Evolutionary conservation across 1,140 invertebrate species (phyloP).

Genomic region (Drosophila nasuta): DNA sequence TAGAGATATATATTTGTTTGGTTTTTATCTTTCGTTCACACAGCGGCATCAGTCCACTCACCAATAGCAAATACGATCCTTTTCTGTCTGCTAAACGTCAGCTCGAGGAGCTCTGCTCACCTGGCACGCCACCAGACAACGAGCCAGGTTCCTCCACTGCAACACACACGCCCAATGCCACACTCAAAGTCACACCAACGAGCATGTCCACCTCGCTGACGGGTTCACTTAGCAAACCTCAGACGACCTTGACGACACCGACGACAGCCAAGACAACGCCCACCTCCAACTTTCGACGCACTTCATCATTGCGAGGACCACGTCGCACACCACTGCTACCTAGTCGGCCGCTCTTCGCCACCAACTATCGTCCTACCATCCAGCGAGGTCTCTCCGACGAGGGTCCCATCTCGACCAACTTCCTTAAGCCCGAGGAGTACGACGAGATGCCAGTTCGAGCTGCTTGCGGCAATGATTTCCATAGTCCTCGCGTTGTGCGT

Average conservation of each 20-base stretch:
- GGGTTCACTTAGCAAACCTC: constrained; percentile 55
- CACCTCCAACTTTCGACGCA: constrained; percentile 75
- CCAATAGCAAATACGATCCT: constrained; percentile 87
- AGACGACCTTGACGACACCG: constrained; percentile 19
- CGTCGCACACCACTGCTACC: constrained; percentile 71
- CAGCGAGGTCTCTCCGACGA: constrained; percentile 84
- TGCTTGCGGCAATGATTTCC: constrained; percentile 79
- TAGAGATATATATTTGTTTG: not conserved
- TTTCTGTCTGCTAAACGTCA: constrained; percentile 89
- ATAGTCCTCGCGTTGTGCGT: constrained; percentile 75
- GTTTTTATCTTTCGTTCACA: constrained; percentile 3
- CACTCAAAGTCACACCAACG: constrained; percentile 8
- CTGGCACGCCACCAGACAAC: constrained; percentile 67
- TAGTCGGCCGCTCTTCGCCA: constrained; percentile 75
- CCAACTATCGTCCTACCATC: constrained; percentile 79
- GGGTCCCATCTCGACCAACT: constrained; percentile 83
- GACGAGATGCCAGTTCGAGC: constrained; percentile 84
- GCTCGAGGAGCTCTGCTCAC: constrained; percentile 88
- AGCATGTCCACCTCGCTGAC: constrained; percentile 38
- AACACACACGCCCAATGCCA: constrained; percentile 40
- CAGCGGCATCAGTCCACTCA: constrained; percentile 72
- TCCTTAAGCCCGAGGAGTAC: constrained; percentile 82
- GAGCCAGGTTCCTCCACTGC: constrained; percentile 27
- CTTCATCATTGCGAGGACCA: constrained; percentile 75
- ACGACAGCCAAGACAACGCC: constrained; percentile 29